These are phyloP conservation scores for Mesoclemmys tuberculata DNA, from an alignment of 2,113 vertebrate species.

Conservation along the genomic window DNA sequence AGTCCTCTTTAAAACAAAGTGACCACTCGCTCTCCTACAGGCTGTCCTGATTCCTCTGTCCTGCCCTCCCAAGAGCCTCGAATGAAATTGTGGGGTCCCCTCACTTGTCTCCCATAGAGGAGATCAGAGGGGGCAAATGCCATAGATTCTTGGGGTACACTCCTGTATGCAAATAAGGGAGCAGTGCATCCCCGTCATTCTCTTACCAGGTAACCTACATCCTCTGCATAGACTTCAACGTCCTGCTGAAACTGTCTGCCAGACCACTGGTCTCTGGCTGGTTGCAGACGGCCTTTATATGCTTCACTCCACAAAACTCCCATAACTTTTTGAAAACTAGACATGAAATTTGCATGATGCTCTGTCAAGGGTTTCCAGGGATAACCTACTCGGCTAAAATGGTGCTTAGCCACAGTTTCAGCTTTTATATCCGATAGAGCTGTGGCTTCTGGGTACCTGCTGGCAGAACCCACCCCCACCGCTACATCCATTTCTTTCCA, in stretches of 20 bases:
- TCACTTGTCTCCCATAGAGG: not conserved
- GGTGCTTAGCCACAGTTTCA: not conserved
- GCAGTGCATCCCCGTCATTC: not conserved
- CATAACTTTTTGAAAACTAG: not conserved
- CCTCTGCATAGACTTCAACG: too few relatives aligned
- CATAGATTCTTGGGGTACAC: not conserved
- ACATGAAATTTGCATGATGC: not conserved
- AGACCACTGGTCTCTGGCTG: not conserved
- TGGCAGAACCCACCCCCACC: not conserved
- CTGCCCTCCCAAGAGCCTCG: too few relatives aligned
- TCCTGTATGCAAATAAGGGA: not conserved
- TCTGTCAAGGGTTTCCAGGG: not conserved
- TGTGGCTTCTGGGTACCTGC: not conserved
- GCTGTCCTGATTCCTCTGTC: not conserved
- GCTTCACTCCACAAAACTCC: not conserved
- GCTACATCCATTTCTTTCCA: not conserved
- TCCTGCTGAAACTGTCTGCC: not conserved
- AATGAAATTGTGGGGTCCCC: not conserved
- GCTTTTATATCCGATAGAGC: not conserved
- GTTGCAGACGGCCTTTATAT: too few relatives aligned
- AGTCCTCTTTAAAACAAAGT: not conserved
- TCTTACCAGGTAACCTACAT: not conserved
- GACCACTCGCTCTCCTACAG: not conserved
- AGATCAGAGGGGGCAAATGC: not conserved
- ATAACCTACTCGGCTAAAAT: not conserved